Conservation (phyloP, 2,888 invertebrate genomes). For the Argyresthia goedartella region DNA sequence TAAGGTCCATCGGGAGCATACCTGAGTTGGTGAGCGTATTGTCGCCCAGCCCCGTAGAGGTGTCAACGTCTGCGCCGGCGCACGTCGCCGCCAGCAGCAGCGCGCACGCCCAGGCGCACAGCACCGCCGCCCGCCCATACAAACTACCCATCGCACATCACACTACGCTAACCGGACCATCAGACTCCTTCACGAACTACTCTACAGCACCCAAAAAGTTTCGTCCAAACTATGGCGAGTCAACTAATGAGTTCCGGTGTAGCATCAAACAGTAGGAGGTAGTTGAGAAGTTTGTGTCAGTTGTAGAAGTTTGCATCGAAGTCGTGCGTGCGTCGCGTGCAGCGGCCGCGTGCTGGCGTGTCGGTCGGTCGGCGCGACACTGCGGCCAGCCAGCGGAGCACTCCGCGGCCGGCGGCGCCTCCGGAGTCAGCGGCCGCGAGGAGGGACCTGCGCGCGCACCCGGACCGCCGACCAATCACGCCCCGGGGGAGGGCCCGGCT, state of each 20-base stretch:
- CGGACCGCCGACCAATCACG: slow-evolving; percentile 45
- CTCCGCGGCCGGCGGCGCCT: slow-evolving; percentile 53
- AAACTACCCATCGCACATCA: slow-evolving; percentile 60
- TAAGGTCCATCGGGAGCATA: slow-evolving; percentile 22
- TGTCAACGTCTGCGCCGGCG: slow-evolving; percentile 52
- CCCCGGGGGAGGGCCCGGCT: slow-evolving; percentile 58
- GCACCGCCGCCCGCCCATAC: slow-evolving; percentile 21
- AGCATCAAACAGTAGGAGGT: neutral
- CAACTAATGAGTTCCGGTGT: slow-evolving; percentile 6
- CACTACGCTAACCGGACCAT: slow-evolving; percentile 13
- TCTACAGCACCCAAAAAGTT: slow-evolving; percentile 6
- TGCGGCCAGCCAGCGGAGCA: slow-evolving; percentile 35
- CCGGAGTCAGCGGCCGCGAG: slow-evolving; percentile 44
- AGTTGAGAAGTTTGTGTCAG: neutral
- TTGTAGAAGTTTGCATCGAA: neutral
- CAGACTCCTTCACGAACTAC: neutral
- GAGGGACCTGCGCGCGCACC: slow-evolving; percentile 67
- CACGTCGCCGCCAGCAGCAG: slow-evolving; percentile 28
- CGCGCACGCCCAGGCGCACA: slow-evolving; percentile 62
- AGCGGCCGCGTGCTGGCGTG: slow-evolving; percentile 27
- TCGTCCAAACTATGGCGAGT: slow-evolving; percentile 2
- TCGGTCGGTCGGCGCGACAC: slow-evolving; percentile 41
- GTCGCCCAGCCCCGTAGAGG: slow-evolving; percentile 61
- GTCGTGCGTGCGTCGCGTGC: slow-evolving; percentile 12
- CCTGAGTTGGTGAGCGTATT: slow-evolving; percentile 62